Conservation (phyloP, 1,140 invertebrate genomes). For the Hormaphis cornu region DNA sequence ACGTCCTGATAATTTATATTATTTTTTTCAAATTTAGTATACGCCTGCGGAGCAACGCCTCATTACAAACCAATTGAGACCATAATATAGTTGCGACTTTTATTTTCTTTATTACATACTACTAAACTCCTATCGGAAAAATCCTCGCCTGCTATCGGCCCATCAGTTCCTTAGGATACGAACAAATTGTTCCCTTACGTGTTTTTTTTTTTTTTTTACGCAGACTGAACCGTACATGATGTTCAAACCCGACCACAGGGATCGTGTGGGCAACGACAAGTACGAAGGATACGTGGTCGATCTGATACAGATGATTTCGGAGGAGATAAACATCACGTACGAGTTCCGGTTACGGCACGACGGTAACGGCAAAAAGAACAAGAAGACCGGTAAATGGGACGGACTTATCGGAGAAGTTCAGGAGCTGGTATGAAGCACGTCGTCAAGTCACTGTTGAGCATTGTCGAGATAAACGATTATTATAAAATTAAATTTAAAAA, state of each 20-base stretch:
- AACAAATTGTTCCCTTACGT: conserved; percentile 22
- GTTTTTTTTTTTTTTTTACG: not conserved
- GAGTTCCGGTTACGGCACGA: conserved; percentile 60
- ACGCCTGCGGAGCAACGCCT: conserved; percentile 54
- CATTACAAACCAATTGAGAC: conserved; percentile 70
- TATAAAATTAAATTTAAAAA: too few relatives aligned
- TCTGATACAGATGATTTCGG: conserved; percentile 64
- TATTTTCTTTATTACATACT: too few relatives aligned
- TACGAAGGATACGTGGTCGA: conserved; percentile 65
- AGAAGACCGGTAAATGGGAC: conserved; percentile 67
- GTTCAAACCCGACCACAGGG: conserved; percentile 43
- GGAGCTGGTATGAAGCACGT: conserved; percentile 51
- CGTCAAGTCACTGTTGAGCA: not conserved
- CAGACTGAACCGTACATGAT: conserved; percentile 71
- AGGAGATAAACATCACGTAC: conserved; percentile 65
- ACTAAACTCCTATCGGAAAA: too few relatives aligned
- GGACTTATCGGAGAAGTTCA: conserved; percentile 77
- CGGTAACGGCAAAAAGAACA: conserved; percentile 62
- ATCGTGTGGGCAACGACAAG: conserved; percentile 46
- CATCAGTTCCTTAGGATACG: conserved; percentile 44
- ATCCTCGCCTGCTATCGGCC: too few relatives aligned
- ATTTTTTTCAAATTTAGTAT: too few relatives aligned
- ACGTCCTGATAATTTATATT: too few relatives aligned
- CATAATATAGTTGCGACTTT: too few relatives aligned
- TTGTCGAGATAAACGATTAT: too few relatives aligned